phyloP scores from a whole-genome alignment of 1,140 invertebrate genomes.

The Plectrocnemia conspersa region DNA sequence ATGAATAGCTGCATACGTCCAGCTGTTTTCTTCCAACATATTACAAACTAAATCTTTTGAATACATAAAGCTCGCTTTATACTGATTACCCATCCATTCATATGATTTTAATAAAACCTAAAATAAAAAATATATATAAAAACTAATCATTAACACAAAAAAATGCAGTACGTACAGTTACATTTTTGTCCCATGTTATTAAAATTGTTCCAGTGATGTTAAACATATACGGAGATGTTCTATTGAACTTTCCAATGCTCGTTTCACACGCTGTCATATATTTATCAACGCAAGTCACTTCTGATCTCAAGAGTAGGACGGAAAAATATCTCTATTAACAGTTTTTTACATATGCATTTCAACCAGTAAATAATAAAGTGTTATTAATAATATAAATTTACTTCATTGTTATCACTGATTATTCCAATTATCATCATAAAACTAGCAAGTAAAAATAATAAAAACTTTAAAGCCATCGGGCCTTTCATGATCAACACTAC shows the following conservation, averaged over 20 bases:
- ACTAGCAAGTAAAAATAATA: too few species aligned
- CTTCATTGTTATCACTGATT: too few species aligned
- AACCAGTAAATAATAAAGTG: too few species aligned
- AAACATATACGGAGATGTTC: background rate
- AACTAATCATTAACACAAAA: background rate
- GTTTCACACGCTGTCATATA: too few species aligned
- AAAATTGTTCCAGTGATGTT: background rate
- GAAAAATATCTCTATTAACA: too few species aligned
- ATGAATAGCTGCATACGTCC: background rate
- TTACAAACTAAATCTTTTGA: background rate
- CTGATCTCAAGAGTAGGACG: too few species aligned
- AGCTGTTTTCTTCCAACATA: background rate
- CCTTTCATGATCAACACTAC: too few species aligned
- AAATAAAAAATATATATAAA: conserved; percentile 1
- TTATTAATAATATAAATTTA: too few species aligned
- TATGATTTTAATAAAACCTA: background rate
- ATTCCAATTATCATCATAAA: too few species aligned
- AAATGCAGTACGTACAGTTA: background rate
- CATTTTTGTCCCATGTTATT: background rate
- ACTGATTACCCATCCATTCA: conserved; percentile 1
- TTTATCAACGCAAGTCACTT: too few species aligned
- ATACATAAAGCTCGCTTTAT: background rate
- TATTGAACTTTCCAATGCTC: conserved; percentile 2
- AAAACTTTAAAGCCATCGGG: too few species aligned
- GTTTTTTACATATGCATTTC: too few species aligned